Conservation (phyloP, 2,797 vertebrate genomes). For the Coilia nasus region DNA sequence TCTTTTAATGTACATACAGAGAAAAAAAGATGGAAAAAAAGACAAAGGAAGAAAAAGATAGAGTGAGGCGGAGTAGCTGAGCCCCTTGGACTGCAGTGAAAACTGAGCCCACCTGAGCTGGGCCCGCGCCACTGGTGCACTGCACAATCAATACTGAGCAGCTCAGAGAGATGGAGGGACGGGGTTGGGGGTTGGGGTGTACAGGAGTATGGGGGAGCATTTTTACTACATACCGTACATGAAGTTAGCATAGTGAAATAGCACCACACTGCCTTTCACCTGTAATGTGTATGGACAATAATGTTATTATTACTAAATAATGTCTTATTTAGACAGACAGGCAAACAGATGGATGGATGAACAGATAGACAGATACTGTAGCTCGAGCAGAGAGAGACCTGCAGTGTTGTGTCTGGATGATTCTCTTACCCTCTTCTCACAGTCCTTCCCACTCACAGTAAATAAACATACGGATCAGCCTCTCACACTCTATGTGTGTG, state of each 20-base stretch:
- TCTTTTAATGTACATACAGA: neutral
- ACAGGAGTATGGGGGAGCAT: neutral
- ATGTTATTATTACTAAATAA: no score
- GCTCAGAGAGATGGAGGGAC: slow-evolving; percentile 28
- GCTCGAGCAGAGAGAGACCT: neutral
- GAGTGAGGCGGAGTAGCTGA: slow-evolving; percentile 31
- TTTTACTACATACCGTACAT: neutral
- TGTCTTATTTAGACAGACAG: neutral
- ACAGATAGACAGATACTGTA: neutral
- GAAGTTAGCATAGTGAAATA: neutral
- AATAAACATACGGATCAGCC: neutral
- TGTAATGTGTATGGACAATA: no score
- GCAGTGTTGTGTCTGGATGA: neutral
- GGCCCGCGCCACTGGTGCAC: slow-evolving; percentile 33
- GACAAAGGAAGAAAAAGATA: slow-evolving; percentile 23
- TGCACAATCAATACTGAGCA: slow-evolving; percentile 50
- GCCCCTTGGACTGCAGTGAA: slow-evolving; percentile 54
- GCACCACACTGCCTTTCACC: no score
- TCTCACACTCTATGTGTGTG: neutral
- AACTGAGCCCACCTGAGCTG: slow-evolving; percentile 38
- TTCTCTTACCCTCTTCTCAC: neutral
- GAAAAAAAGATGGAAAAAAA: neutral
- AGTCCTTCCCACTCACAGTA: neutral
- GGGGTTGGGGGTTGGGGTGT: no score
- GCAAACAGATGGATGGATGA: neutral